These are phyloP conservation scores for Pempheris klunzingeri DNA, from an alignment of 2,797 vertebrate species.

Conservation along the genomic window DNA sequence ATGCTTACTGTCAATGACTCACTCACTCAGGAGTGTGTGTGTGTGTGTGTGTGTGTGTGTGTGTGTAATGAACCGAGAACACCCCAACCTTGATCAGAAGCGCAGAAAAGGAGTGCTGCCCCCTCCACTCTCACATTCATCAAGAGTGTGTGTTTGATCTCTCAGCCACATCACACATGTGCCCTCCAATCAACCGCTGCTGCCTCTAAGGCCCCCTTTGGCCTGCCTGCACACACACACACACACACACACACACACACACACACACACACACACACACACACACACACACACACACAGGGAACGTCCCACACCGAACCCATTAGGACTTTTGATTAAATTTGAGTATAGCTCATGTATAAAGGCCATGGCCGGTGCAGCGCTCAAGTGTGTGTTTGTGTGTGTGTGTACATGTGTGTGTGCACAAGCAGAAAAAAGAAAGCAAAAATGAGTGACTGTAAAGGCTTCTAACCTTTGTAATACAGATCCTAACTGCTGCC, in stretches of 20 bases:
- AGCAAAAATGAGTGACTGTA: slow-evolving; percentile 63
- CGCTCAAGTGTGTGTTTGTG: slow-evolving; percentile 54
- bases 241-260: slow-evolving; percentile 35
- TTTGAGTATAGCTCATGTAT: slow-evolving; percentile 72
- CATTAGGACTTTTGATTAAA: slow-evolving; percentile 94
- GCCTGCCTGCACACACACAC: slow-evolving; percentile 43
- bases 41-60: slow-evolving; percentile 20
- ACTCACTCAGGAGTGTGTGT: too few relatives aligned
- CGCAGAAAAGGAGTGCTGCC: slow-evolving; percentile 82
- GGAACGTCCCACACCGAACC: slow-evolving; percentile 86
- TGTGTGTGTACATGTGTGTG: background rate
- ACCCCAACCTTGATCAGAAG: slow-evolving; percentile 90
- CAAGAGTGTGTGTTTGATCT: slow-evolving; percentile 97
- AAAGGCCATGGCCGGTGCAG: slow-evolving; percentile 65
- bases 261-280: slow-evolving; percentile 35
- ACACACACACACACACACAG: slow-evolving; percentile 41
- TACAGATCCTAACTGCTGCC: slow-evolving; percentile 84
- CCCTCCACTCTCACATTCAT: slow-evolving; percentile 90
- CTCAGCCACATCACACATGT: slow-evolving; percentile 94
- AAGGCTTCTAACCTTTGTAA: slow-evolving; percentile 75
- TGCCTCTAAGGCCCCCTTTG: slow-evolving; percentile 63
- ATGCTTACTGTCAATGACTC: slow-evolving; percentile 58
- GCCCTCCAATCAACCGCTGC: slow-evolving; percentile 82
- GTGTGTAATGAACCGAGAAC: slow-evolving; percentile 91
- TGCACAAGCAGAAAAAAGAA: slow-evolving; percentile 43